Evolutionary conservation across 1,140 invertebrate genomes (phyloP).

Genomic region (Thalassaphorura encarpata): DNA sequence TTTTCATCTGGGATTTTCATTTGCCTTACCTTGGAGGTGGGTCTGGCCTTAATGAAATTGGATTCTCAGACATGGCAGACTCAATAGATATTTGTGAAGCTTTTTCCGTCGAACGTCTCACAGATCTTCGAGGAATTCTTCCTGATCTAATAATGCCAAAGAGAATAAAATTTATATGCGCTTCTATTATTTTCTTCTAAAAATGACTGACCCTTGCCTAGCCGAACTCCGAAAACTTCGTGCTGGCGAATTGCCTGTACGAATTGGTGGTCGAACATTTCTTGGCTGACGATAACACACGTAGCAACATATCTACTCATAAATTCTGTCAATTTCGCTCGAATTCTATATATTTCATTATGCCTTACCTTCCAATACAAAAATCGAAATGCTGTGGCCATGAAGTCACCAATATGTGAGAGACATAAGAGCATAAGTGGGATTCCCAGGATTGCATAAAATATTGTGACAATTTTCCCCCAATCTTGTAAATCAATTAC

Average conservation of each 20-base stretch:
- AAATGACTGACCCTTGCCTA: too few species aligned
- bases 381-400: conserved; percentile 88
- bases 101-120: background rate
- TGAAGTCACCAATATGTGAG: conserved; percentile 88
- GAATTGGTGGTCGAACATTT: conserved; percentile 40
- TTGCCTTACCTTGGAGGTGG: too few species aligned
- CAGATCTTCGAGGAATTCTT: background rate
- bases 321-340: background rate
- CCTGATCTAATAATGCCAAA: too few species aligned
- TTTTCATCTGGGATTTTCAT: too few species aligned
- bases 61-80: background rate
- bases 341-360: background rate
- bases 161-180: too few species aligned
- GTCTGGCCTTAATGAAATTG: background rate
- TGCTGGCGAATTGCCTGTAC: background rate
- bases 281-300: conserved; percentile 64
- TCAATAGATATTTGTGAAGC: background rate
- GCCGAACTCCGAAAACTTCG: conserved; percentile 19
- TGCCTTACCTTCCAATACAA: conserved; percentile 66
- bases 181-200: too few species aligned
- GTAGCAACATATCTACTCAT: conserved; percentile 64
- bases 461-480: conserved; percentile 90
- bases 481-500: too few species aligned
- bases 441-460: conserved; percentile 81
- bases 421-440: conserved; percentile 72